Base-by-base conservation (phyloP, 92 coral and sea anemone species). In the Siderastrea siderea region DNA sequence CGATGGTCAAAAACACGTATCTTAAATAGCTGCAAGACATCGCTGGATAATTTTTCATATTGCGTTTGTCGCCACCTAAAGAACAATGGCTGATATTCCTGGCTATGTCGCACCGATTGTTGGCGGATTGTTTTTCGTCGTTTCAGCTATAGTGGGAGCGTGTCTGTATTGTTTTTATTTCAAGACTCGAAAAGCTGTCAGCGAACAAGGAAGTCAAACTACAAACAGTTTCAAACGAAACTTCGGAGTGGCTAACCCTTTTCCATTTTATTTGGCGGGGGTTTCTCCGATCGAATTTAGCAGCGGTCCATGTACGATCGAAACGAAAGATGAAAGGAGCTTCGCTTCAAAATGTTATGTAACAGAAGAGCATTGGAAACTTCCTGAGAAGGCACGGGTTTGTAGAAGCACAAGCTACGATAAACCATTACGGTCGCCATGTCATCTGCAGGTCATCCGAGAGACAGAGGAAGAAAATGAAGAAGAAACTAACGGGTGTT, bases 81-180 rank as follows among this genome's bases (percentile, higher is more conserved):
- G 53, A 14, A 68, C 78, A 70, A 82, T 82, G 86, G 55, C 68
- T 54, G 86, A 69, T 69, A 54, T 13, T 10, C 66, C 77, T 3
- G 86, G 10, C 16, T 2, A 54, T 17, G 0, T 57, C 57, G 53
- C 57, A 59, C 86, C 76, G 26, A 57, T 59, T 71, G 43, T 82
- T 6, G 86, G 77, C 5, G 86, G 78, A 82, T 26, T 54, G 11
- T 82, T 82, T 16, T 45, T 70, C 67, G 46, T 82, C 26, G 43
- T 4, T 17, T 15, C 75, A 3, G 78, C 52, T 46, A 4, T 58
- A 44, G 75, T 9, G 7, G 86, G 86, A 43, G 65, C 71, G 7
- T 82, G 67, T 68, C 86, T 82, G 46, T 82, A 71, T 16, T 82
- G 51, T 45, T 58, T 5, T 82, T 71, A 57, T 13, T 70, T 82